Conservation (phyloP, 2,888 invertebrate species). For the Seira musarum region DNA sequence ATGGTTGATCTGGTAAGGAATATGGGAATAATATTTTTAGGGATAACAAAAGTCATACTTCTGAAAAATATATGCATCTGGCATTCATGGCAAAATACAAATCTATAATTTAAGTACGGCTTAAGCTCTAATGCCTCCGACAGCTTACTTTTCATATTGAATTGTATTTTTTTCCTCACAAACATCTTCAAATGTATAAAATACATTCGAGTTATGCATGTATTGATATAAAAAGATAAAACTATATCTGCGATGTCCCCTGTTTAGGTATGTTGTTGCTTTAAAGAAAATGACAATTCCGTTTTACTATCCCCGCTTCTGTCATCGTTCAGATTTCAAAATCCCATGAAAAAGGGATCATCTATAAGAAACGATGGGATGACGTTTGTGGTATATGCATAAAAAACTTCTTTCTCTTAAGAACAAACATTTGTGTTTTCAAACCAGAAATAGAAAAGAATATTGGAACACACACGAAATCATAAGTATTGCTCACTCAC, state of each 20-base stretch:
- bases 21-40: constrained; percentile 27
- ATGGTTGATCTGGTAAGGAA: background rate
- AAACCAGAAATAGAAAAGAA: background rate
- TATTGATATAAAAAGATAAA: too few relatives aligned
- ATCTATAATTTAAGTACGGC: constrained; percentile 52
- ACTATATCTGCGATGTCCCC: constrained; percentile 3
- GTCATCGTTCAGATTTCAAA: constrained; percentile 54
- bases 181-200: too few relatives aligned
- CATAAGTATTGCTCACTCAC: constrained; percentile 18
- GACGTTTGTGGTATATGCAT: constrained; percentile 3
- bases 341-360: constrained; percentile 60
- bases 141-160: background rate
- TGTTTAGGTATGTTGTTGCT: background rate
- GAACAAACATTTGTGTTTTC: constrained; percentile 2
- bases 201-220: background rate
- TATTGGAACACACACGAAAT: constrained; percentile 49
- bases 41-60: constrained; percentile 55
- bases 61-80: constrained; percentile 50
- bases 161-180: background rate
- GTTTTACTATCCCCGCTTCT: constrained; percentile 10
- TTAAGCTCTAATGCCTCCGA: constrained; percentile 53
- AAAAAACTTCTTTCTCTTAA: constrained; percentile 22
- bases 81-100: constrained; percentile 44
- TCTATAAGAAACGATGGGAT: constrained; percentile 57
- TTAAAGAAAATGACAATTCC: too few relatives aligned